Conservation (phyloP, 2,797 vertebrate species). For the Lepilemur ruficaudatus region DNA sequence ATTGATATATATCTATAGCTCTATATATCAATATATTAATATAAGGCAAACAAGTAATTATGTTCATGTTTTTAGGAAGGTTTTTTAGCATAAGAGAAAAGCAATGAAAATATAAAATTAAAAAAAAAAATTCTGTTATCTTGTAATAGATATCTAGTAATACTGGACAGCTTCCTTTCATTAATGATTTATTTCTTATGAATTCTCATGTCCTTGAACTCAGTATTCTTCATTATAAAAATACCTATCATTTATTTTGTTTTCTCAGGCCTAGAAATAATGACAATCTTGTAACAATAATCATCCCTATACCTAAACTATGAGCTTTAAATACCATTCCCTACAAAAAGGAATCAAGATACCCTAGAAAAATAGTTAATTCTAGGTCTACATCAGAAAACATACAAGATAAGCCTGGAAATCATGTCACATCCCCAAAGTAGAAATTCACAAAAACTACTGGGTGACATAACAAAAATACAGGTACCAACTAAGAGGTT, state of each 20-base stretch:
- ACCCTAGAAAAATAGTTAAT: neutral
- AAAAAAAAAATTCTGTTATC: neutral
- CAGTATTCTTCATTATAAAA: neutral
- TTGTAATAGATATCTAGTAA: neutral
- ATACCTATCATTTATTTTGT: neutral
- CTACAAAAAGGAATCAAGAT: neutral
- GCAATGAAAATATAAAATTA: neutral
- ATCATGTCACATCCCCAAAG: neutral
- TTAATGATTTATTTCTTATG: neutral
- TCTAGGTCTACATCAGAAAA: neutral
- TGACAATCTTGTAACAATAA: neutral
- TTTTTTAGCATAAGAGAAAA: neutral
- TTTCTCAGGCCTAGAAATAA: neutral
- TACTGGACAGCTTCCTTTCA: neutral
- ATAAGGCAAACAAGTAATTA: neutral
- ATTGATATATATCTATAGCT: neutral
- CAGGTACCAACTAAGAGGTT: neutral
- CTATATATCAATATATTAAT: neutral
- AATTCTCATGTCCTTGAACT: neutral
- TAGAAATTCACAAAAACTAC: constrained; percentile 23
- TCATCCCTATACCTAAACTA: neutral
- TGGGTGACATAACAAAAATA: neutral
- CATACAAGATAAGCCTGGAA: neutral
- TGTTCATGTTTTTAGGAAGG: neutral
- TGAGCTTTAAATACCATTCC: neutral